Conservation (phyloP, 64 coral and sea anemone species). For the Trachythela sp. region DNA sequence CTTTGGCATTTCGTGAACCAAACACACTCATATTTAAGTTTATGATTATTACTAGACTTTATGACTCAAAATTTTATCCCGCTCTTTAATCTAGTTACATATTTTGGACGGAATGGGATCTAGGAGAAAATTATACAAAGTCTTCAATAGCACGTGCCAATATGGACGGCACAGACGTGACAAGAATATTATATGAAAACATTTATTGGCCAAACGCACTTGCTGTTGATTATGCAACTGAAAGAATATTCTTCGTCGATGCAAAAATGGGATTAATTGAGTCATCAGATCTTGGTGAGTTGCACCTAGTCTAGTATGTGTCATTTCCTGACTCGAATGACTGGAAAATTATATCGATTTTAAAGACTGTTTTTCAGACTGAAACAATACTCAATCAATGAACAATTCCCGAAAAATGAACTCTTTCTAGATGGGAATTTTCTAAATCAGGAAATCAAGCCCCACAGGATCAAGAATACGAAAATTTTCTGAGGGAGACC, state of each 20-base stretch:
- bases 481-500: too few species aligned
- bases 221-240: background rate
- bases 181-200: background rate
- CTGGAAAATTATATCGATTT: too few species aligned
- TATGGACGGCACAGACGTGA: constrained; percentile 1
- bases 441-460: too few species aligned
- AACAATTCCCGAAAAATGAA: too few species aligned
- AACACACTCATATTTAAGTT: too few species aligned
- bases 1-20: too few species aligned
- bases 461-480: too few species aligned
- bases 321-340: too few species aligned
- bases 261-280: background rate
- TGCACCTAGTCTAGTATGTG: background rate
- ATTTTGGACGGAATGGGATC: constrained; percentile 4
- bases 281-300: background rate
- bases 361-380: too few species aligned
- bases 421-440: too few species aligned
- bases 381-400: too few species aligned
- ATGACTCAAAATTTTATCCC: background rate
- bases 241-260: background rate
- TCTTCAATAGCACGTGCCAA: background rate
- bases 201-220: constrained; percentile 3
- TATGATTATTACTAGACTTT: too few species aligned
- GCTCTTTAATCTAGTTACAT: background rate
- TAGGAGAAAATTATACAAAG: background rate